Evolutionary conservation across 2,797 vertebrate genomes (phyloP).

Genomic region (Enteromius unitaeniatus): DNA sequence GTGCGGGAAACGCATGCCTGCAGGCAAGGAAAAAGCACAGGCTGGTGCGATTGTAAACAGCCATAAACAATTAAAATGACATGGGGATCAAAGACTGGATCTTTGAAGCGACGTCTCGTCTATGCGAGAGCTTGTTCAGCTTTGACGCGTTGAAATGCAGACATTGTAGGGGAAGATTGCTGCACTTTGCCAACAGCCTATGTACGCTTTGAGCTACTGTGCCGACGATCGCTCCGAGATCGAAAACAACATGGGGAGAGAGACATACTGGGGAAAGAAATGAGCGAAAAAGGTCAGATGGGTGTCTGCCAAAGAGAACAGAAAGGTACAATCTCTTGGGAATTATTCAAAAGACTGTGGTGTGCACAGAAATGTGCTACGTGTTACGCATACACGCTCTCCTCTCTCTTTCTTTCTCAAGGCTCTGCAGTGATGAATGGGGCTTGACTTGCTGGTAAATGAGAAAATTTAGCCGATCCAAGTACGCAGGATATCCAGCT

Average conservation of each 20-base stretch:
- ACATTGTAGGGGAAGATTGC: slow-evolving; percentile 6
- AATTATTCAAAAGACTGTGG: slow-evolving; percentile 25
- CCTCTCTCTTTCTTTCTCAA: slow-evolving; percentile 23
- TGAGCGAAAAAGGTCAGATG: slow-evolving; percentile 22
- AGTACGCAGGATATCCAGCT: slow-evolving; percentile 35
- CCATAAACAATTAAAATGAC: background rate
- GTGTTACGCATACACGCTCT: background rate
- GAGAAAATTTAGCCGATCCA: slow-evolving; percentile 39
- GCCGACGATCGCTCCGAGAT: slow-evolving; percentile 7
- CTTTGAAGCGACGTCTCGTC: background rate
- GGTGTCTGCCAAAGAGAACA: slow-evolving; percentile 23
- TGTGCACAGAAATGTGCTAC: slow-evolving; percentile 12
- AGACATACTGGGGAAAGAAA: background rate
- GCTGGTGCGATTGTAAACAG: background rate
- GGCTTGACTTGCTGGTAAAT: slow-evolving; percentile 58
- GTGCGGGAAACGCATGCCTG: background rate
- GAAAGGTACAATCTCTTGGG: slow-evolving; percentile 20
- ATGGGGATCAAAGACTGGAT: background rate
- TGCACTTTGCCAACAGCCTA: slow-evolving; percentile 11
- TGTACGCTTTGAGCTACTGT: slow-evolving; percentile 9
- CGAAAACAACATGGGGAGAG: slow-evolving; percentile 3
- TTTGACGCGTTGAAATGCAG: slow-evolving; percentile 24
- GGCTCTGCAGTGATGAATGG: slow-evolving; percentile 53
- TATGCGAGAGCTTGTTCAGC: background rate
- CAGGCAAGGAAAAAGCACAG: slow-evolving; percentile 13